Conservation (phyloP, 37 sponge, comb jelly and placozoan genomes). For the Lycopodina hypogea region DNA sequence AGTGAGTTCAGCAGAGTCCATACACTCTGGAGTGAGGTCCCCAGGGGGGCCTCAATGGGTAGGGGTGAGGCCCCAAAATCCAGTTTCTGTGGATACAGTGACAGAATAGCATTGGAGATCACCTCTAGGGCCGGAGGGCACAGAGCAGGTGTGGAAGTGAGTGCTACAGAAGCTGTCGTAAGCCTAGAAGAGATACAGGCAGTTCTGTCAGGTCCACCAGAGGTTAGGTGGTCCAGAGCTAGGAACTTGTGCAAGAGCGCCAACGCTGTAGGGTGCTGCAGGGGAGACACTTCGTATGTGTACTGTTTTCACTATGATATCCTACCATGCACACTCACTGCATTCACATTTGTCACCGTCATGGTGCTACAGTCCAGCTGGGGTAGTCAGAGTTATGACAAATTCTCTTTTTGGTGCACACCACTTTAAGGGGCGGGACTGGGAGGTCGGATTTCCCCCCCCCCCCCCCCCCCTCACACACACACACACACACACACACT, state of each 20-base stretch:
- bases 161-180: neutral
- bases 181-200: conserved; percentile 29
- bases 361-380: neutral
- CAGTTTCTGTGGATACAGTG: neutral
- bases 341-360: conserved; percentile 20
- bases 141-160: conserved; percentile 34
- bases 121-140: conserved; percentile 45
- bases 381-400: neutral
- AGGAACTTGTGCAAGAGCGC: conserved; percentile 25
- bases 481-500: too few species aligned
- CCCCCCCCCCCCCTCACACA: too few species aligned
- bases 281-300: neutral
- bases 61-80: neutral
- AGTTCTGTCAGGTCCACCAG: neutral
- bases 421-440: too few species aligned
- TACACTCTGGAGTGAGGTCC: neutral
- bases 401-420: too few species aligned
- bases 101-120: conserved; percentile 18
- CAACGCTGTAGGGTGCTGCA: conserved; percentile 14
- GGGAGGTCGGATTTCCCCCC: too few species aligned
- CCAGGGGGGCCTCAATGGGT: conserved; percentile 5
- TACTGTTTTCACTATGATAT: neutral
- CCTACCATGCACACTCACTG: neutral
- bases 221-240: conserved; percentile 11
- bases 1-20: conserved; percentile 17